phyloP scores from a whole-genome alignment of 2,888 invertebrate species.

The Empis livida region DNA sequence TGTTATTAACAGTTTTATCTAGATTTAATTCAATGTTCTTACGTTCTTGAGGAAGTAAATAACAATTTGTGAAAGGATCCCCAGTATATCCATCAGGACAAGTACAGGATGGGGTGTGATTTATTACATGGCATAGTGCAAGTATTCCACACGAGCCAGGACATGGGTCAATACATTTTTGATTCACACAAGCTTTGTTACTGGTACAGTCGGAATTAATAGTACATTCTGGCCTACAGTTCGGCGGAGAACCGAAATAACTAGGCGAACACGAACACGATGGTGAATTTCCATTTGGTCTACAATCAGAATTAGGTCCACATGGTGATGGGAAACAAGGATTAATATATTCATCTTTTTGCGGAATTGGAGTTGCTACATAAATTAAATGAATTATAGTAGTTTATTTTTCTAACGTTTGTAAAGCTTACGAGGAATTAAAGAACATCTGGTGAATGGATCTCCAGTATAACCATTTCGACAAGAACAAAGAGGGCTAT shows the following conservation, averaged over 20 bases:
- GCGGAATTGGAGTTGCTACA: slow-evolving; percentile 21
- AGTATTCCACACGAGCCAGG: slow-evolving; percentile 59
- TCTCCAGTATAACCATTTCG: slow-evolving; percentile 56
- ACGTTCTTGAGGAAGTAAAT: slow-evolving; percentile 37
- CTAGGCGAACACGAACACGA: slow-evolving; percentile 59
- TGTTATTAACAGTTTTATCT: slow-evolving; percentile 23
- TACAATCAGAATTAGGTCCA: slow-evolving; percentile 63
- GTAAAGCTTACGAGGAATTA: slow-evolving; percentile 41
- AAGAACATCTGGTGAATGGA: slow-evolving; percentile 52
- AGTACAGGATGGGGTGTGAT: slow-evolving; percentile 62
- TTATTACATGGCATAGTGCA: slow-evolving; percentile 56
- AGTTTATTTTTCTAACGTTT: too few species aligned
- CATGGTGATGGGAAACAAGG: slow-evolving; percentile 70
- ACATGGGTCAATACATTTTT: slow-evolving; percentile 61
- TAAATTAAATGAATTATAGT: too few species aligned
- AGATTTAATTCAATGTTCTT: slow-evolving; percentile 24
- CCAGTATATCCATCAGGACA: slow-evolving; percentile 51
- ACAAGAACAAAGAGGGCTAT: slow-evolving; percentile 72
- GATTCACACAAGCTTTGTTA: slow-evolving; percentile 51
- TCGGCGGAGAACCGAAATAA: slow-evolving; percentile 61
- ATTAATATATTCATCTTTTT: slow-evolving; percentile 35
- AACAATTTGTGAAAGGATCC: slow-evolving; percentile 41
- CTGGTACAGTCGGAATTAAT: slow-evolving; percentile 57
- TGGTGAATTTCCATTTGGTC: slow-evolving; percentile 48
- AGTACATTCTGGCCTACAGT: slow-evolving; percentile 62